Conservation (phyloP, 1,140 invertebrate species). For the Ostrea edulis region DNA sequence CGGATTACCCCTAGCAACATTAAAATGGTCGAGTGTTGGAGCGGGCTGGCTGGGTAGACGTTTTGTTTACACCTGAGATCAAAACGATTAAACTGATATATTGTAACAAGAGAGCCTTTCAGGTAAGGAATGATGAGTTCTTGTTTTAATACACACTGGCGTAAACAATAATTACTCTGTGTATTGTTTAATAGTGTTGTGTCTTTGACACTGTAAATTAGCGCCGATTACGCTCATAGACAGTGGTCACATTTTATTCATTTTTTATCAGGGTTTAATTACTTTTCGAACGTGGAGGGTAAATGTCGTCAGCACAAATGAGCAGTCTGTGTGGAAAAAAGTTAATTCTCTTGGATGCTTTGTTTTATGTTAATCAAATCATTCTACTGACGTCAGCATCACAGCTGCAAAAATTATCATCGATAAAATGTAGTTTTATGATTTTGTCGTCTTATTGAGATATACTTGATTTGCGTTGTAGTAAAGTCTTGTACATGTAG, state of each 20-base stretch:
- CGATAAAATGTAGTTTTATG: too few relatives aligned
- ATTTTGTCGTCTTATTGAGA: too few relatives aligned
- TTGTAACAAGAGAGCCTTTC: background rate
- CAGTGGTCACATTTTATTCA: background rate
- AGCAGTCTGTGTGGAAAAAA: too few relatives aligned
- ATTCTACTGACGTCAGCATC: too few relatives aligned
- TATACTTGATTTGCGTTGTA: too few relatives aligned
- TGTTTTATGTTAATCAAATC: too few relatives aligned
- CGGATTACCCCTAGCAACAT: conserved; percentile 37
- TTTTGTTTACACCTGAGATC: conserved; percentile 29
- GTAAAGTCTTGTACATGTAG: too few relatives aligned
- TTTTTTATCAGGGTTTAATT: too few relatives aligned
- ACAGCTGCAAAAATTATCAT: too few relatives aligned
- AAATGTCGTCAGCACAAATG: too few relatives aligned
- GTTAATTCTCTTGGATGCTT: too few relatives aligned
- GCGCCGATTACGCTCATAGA: background rate
- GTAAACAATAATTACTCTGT: background rate
- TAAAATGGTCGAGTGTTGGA: background rate
- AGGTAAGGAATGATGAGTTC: conserved; percentile 3
- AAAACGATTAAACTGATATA: conserved; percentile 3
- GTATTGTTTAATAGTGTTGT: background rate
- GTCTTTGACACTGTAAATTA: background rate
- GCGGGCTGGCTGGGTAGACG: background rate
- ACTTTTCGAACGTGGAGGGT: too few relatives aligned
- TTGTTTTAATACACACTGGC: background rate